Evolutionary conservation across 2,888 invertebrate genomes (phyloP).

Genomic region (Axea sp.): DNA sequence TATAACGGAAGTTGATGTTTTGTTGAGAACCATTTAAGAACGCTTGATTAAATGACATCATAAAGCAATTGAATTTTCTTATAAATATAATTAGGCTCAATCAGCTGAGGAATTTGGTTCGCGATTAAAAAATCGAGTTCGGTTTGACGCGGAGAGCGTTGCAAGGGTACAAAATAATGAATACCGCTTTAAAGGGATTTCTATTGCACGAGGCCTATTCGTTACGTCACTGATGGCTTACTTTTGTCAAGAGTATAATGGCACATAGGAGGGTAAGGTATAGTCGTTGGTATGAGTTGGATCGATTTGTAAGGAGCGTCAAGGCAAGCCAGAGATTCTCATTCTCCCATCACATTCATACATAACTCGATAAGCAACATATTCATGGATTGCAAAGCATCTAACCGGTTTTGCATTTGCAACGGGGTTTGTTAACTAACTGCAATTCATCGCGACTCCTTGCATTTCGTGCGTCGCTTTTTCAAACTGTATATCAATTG

Average conservation of each 20-base stretch:
- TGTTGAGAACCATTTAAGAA: too few species aligned
- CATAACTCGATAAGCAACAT: conserved; percentile 45
- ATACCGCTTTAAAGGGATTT: conserved; percentile 46
- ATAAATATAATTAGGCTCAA: too few species aligned
- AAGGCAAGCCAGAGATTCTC: conserved; percentile 75
- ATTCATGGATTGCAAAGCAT: conserved; percentile 42
- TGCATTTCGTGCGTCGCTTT: background rate
- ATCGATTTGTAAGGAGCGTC: conserved; percentile 77
- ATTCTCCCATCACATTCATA: conserved; percentile 58
- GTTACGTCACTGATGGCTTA: conserved; percentile 56
- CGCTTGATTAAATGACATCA: too few species aligned
- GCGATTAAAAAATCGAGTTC: too few species aligned
- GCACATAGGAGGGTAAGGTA: conserved; percentile 58
- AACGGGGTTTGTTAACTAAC: conserved; percentile 14
- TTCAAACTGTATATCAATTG: too few species aligned
- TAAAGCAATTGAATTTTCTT: too few species aligned
- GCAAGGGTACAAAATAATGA: conserved; percentile 17
- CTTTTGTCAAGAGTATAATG: conserved; percentile 55
- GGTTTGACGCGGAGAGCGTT: too few species aligned
- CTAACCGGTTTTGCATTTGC: conserved; percentile 45
- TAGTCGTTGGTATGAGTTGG: conserved; percentile 67
- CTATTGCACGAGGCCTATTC: conserved; percentile 42
- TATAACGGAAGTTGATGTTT: too few species aligned
- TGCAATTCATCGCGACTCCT: conserved; percentile 6
- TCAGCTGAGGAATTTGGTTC: too few species aligned